A percentile compares a stretch with the other conserved stretches of the same genome.
Evolutionary conservation across 2,113 vertebrate genomes (phyloP).

Genomic region (Myiopsitta monachus): DNA sequence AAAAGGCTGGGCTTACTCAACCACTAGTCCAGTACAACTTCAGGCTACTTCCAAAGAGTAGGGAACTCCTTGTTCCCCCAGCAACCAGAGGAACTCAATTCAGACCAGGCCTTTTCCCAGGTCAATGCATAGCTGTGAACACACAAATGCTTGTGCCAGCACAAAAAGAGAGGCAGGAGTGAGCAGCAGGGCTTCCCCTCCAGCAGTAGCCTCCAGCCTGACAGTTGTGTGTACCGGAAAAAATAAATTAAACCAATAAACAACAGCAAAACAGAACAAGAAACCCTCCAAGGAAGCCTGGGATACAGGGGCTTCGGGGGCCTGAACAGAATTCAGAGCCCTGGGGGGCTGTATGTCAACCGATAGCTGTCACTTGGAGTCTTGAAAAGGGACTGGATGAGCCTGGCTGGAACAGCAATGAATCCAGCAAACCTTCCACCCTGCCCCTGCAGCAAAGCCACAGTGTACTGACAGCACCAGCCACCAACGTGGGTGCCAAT

Average conservation of each 20-base stretch:
- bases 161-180: background rate
- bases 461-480: rapidly evolving
- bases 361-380: background rate
- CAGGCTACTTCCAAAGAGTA: background rate
- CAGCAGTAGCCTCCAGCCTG: background rate
- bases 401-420: background rate
- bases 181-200: background rate
- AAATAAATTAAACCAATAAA: background rate
- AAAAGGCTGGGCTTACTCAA: background rate
- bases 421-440: background rate
- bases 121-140: background rate
- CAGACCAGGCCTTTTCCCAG: background rate
- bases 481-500: rapidly evolving
- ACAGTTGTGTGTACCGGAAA: background rate
- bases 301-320: background rate
- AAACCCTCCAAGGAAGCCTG: background rate
- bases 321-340: background rate
- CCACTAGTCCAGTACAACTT: background rate
- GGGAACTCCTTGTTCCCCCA: background rate
- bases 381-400: background rate
- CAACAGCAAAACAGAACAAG: background rate
- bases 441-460: background rate
- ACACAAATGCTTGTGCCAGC: background rate
- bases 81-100: background rate
- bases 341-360: background rate